A percentile compares a stretch with the other conserved stretches of the same genome.
phyloP scores from a whole-genome alignment of 2,113 vertebrate species.

The Crotalus horridus region DNA sequence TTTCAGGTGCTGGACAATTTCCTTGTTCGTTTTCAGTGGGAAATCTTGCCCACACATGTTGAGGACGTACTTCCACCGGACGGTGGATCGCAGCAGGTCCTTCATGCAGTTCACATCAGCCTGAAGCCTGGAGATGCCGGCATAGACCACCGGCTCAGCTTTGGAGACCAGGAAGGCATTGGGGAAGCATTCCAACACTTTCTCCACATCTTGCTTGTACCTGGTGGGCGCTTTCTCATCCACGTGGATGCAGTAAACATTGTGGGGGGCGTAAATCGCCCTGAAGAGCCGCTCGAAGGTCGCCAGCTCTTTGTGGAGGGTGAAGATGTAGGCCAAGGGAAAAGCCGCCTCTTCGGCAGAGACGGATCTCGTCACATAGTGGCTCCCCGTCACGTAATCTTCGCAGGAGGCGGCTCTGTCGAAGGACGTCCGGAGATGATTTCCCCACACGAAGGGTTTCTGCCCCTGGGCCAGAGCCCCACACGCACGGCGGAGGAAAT shows the following conservation, averaged over 20 bases:
- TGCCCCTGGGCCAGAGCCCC: fast-evolving
- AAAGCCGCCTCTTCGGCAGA: constrained; percentile 61
- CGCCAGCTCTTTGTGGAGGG: constrained; percentile 64
- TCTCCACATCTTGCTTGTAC: constrained; percentile 40
- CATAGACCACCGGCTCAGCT: constrained; percentile 62
- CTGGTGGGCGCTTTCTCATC: constrained; percentile 48
- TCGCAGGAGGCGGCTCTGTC: constrained; percentile 15
- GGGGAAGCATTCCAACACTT: constrained; percentile 58
- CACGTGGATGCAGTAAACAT: constrained; percentile 69
- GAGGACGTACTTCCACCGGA: constrained; percentile 60
- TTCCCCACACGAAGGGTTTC: neutral
- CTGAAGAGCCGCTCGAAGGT: constrained; percentile 66
- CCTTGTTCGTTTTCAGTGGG: constrained; percentile 67
- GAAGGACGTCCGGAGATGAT: neutral
- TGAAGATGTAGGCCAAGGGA: constrained; percentile 62
- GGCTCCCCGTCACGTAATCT: constrained; percentile 33
- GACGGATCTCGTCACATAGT: constrained; percentile 58
- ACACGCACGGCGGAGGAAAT: neutral
- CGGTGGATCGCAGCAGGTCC: constrained; percentile 44
- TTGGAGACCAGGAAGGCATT: constrained; percentile 64
- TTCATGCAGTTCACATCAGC: constrained; percentile 67
- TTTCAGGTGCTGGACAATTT: constrained; percentile 62
- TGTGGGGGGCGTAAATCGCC: constrained; percentile 67
- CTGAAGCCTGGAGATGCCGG: constrained; percentile 65
- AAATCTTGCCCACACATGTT: constrained; percentile 73